Percentiles rank a stretch among this genome's conserved stretches.
Conservation (phyloP, 2,888 invertebrate genomes). For the Eristalis arbustorum region DNA sequence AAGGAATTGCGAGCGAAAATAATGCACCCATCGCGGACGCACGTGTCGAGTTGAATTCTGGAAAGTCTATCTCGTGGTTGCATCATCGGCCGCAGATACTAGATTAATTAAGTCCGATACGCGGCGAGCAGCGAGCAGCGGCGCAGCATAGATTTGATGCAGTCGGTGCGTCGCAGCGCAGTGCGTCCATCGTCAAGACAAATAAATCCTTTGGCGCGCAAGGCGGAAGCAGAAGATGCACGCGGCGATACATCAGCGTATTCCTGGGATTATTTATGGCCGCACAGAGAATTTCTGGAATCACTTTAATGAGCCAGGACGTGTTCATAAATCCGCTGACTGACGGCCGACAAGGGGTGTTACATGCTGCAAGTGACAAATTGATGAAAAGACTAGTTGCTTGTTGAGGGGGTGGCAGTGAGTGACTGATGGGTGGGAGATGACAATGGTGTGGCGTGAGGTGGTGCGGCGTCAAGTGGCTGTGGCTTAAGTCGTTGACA, state of each 20-base stretch:
- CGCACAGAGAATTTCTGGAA: conserved; percentile 57
- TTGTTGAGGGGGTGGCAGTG: no score
- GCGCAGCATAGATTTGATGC: conserved; percentile 33
- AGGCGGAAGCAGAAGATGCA: conserved; percentile 44
- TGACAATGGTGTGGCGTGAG: no score
- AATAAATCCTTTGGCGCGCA: conserved; percentile 67
- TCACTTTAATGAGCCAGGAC: conserved; percentile 61
- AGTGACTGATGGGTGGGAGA: no score
- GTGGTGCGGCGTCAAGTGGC: no score
- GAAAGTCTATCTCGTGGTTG: conserved; percentile 33
- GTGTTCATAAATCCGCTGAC: conserved; percentile 15
- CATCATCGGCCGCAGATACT: conserved; percentile 27
- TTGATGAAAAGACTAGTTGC: background rate
- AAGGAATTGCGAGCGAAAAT: conserved; percentile 2
- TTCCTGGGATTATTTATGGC: conserved; percentile 60
- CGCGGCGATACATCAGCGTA: conserved; percentile 3
- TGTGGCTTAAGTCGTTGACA: no score
- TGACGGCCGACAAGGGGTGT: background rate
- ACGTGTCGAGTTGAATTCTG: conserved; percentile 28
- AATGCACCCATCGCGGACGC: conserved; percentile 1
- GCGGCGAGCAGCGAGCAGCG: conserved; percentile 3
- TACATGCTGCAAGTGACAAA: conserved; percentile 21
- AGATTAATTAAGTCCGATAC: conserved; percentile 67
- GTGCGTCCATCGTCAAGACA: conserved; percentile 39
- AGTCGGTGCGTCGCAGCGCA: background rate